phyloP scores from a whole-genome alignment of 2,888 invertebrate species.

The Trimorus sp. region DNA sequence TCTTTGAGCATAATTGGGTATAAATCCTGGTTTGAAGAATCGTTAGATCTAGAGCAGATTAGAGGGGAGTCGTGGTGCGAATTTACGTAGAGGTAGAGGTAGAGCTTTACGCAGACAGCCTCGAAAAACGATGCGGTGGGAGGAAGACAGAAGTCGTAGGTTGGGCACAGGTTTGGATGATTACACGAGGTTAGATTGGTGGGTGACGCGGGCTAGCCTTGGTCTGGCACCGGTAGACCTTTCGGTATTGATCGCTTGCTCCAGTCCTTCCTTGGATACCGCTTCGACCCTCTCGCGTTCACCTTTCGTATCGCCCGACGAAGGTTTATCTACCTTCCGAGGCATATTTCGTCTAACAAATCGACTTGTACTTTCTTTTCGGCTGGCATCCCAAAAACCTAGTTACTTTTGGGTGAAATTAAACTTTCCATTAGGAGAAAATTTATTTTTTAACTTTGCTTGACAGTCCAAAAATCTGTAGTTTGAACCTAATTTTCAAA shows the following conservation, averaged over 20 bases:
- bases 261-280: conserved; percentile 79
- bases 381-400: neutral
- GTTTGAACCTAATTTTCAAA: no score
- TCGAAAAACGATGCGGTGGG: conserved; percentile 72
- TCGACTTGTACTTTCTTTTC: conserved; percentile 8
- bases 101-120: conserved; percentile 40
- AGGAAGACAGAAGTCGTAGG: conserved; percentile 69
- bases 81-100: conserved; percentile 27
- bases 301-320: conserved; percentile 68
- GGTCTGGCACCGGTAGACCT: conserved; percentile 81
- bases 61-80: conserved; percentile 22
- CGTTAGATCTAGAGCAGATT: conserved; percentile 15
- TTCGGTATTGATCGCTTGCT: conserved; percentile 80
- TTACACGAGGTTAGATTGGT: conserved; percentile 76
- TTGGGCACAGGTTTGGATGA: conserved; percentile 76
- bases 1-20: conserved; percentile 2
- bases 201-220: conserved; percentile 78
- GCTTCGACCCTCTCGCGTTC: conserved; percentile 74
- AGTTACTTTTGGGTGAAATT: neutral
- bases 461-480: no score
- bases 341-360: conserved; percentile 39
- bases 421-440: no score
- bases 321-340: conserved; percentile 43
- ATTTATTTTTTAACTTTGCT: no score
- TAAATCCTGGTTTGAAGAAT: conserved; percentile 16